Base-by-base conservation (phyloP, 2,888 invertebrate species). In the Chironomus tentans region DNA sequence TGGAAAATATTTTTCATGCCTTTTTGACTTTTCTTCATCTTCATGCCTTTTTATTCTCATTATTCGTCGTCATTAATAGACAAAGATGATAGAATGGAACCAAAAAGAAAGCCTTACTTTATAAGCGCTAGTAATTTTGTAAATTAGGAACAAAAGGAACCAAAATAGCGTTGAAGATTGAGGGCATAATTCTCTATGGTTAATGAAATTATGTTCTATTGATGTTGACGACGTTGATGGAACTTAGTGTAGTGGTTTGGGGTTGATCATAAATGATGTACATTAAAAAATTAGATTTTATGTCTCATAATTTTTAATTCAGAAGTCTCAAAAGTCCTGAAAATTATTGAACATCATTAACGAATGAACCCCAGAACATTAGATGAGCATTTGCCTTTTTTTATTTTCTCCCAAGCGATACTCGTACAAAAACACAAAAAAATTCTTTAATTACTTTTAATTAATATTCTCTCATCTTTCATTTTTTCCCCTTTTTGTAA, bases 391-490 rank as follows among this genome's bases (percentile, higher is more conserved):
- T 28, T 28, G 28, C 28, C 28, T 28, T 56, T n/a, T n/a, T 56
- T 56, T 56, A n/a, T 56, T 56, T 50, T 10, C 13, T 15, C 38
- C 2, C 38, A 38, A 38, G 38, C 38, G 38, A 38, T 38, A 2
- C 38, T 38, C 38, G 38, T 38, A 38, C 38, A 10, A 1, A 10
- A 1, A 56, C 2, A 15, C 3, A 10, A 15, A 18, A 56, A 56
- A 56, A 13, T 15, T 56, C 61, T 62, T 72, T 74, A 74, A 74
- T 74, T 74, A 62, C 65, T 18, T 22, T 46, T 74, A 65, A 74
- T 74, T 74, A 74, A 74, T 74, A 48, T 72, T 72, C 61, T 72
- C 72, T 62, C 50, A 38, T 38, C 38, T 38, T 38, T 38, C 38
- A 38, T 38, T 18, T 65, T 13, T 65, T 21, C 6, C 22, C 12